phyloP scores from a whole-genome alignment of 1,140 invertebrate genomes.

The Lepidurus apus region DNA sequence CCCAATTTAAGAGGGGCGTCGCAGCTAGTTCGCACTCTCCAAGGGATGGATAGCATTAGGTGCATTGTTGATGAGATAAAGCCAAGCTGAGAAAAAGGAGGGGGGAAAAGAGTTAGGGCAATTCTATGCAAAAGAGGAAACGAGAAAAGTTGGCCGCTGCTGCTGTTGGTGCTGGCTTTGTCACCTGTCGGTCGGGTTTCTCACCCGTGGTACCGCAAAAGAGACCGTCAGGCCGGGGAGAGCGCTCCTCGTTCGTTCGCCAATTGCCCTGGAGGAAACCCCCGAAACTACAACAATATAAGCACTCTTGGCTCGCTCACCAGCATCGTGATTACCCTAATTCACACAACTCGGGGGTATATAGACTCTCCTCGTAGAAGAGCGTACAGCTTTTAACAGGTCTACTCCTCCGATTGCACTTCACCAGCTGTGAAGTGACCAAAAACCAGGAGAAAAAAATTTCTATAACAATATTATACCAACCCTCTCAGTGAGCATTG shows the following conservation, averaged over 20 bases:
- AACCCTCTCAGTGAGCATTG: too few relatives aligned
- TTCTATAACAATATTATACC: too few relatives aligned
- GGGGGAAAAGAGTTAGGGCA: not conserved
- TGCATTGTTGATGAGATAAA: conserved; percentile 12
- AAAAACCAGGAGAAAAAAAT: too few relatives aligned
- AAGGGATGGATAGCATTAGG: not conserved
- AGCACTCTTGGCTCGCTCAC: not conserved
- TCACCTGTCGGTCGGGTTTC: conserved; percentile 4
- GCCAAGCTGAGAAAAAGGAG: not conserved
- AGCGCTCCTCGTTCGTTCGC: not conserved
- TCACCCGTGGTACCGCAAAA: conserved; percentile 10
- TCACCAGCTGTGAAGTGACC: too few relatives aligned
- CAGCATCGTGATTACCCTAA: conserved; percentile 9
- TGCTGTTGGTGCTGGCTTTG: conserved; percentile 12
- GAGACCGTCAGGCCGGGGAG: not conserved
- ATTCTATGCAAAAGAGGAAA: conserved; percentile 20
- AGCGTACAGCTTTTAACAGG: not conserved
- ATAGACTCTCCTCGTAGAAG: not conserved
- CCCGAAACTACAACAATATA: conserved; percentile 1
- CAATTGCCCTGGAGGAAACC: not conserved
- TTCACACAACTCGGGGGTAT: not conserved
- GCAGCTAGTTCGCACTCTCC: not conserved
- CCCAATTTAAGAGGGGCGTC: not conserved
- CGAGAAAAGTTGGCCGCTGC: conserved; percentile 12
- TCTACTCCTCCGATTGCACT: too few relatives aligned